These are phyloP conservation scores for Grapholita molesta DNA, from an alignment of 1,140 invertebrate genomes.

Conservation along the genomic window DNA sequence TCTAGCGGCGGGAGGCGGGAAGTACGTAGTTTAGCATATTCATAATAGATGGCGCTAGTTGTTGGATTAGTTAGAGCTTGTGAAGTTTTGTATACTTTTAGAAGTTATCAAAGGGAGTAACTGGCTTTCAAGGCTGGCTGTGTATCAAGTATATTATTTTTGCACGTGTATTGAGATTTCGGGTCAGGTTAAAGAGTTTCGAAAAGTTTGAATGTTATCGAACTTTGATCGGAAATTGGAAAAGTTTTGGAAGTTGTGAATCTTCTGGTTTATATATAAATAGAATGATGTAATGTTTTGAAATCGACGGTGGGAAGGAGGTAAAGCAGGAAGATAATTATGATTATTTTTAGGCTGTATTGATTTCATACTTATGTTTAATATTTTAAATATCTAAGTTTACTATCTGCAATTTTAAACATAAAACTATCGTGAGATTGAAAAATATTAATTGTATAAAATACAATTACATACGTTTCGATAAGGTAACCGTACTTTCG, in stretches of 20 bases:
- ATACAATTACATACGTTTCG: too few species aligned
- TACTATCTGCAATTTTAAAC: too few species aligned
- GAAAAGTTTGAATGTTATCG: background rate
- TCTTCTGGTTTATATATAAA: background rate
- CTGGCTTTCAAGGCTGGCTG: background rate
- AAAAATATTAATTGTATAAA: too few species aligned
- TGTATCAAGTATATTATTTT: background rate
- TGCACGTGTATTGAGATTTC: background rate
- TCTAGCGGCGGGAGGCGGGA: slow-evolving; percentile 39
- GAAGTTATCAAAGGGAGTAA: background rate
- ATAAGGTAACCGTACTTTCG: too few species aligned
- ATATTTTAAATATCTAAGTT: too few species aligned
- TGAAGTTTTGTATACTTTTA: background rate
- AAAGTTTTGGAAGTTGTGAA: background rate
- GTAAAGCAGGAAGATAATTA: too few species aligned
- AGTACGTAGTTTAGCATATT: slow-evolving; percentile 33
- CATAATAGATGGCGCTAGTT: slow-evolving; percentile 47
- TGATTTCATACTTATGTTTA: too few species aligned
- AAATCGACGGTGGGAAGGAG: background rate
- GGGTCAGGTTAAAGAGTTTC: background rate
- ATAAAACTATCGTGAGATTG: too few species aligned
- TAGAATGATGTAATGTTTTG: background rate
- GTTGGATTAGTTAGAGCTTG: background rate
- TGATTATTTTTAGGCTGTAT: too few species aligned
- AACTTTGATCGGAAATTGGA: background rate